Conservation (phyloP, 2,113 vertebrate species). For the Nerophis lumbriciformis region DNA sequence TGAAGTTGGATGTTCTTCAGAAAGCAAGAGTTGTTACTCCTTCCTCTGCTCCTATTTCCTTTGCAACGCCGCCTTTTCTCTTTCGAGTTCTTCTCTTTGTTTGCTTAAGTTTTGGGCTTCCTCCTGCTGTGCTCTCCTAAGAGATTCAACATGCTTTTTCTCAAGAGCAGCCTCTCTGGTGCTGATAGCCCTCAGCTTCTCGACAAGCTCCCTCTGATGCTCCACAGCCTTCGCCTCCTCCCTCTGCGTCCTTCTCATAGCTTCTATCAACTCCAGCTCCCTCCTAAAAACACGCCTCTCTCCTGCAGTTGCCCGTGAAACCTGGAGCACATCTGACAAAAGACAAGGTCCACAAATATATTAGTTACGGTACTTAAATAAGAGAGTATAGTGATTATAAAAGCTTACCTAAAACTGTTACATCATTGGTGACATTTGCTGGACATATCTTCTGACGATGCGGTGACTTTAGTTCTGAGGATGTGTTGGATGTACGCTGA, state of each 20-base stretch:
- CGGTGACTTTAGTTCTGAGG: background rate
- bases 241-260: slow-evolving; percentile 60
- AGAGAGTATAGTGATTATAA: background rate
- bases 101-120: slow-evolving; percentile 48
- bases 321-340: slow-evolving; percentile 6
- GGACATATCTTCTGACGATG: background rate
- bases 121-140: slow-evolving; percentile 58
- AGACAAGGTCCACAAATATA: too few relatives aligned
- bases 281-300: slow-evolving; percentile 37
- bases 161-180: slow-evolving; percentile 57
- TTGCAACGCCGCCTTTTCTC: slow-evolving; percentile 40
- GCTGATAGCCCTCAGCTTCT: slow-evolving; percentile 41
- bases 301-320: slow-evolving; percentile 6
- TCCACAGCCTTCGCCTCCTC: slow-evolving; percentile 61
- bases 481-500: background rate
- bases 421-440: background rate
- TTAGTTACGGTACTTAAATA: too few relatives aligned
- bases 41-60: slow-evolving; percentile 49
- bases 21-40: slow-evolving; percentile 26
- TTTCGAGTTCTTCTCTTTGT: slow-evolving; percentile 52
- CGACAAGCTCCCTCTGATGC: slow-evolving; percentile 59
- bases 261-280: slow-evolving; percentile 59
- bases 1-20: slow-evolving; percentile 1
- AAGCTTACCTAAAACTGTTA: slow-evolving; percentile 26
- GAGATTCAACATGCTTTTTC: slow-evolving; percentile 46